phyloP scores from a whole-genome alignment of 2,888 invertebrate species.

The Hetaerina titia region DNA sequence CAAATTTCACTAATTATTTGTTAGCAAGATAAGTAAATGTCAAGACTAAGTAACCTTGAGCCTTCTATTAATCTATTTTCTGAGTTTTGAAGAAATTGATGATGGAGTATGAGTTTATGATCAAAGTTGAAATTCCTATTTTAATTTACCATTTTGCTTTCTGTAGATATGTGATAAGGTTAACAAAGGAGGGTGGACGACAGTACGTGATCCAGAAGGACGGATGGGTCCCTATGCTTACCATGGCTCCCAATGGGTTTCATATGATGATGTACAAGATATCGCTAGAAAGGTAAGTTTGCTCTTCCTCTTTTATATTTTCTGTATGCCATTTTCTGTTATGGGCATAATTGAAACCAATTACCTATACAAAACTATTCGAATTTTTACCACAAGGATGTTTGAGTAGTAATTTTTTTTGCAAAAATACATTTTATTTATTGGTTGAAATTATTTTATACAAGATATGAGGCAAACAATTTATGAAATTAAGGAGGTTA shows the following conservation, averaged over 20 bases:
- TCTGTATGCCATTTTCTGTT: too few relatives aligned
- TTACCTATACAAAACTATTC: too few relatives aligned
- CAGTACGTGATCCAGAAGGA: conserved; percentile 87
- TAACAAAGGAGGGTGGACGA: conserved; percentile 86
- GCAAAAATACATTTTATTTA: too few relatives aligned
- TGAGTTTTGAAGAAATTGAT: not conserved
- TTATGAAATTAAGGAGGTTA: too few relatives aligned
- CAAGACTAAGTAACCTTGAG: too few relatives aligned
- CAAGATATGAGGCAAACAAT: too few relatives aligned
- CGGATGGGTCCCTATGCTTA: conserved; percentile 94
- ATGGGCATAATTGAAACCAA: too few relatives aligned
- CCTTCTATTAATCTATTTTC: not conserved
- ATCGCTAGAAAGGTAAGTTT: conserved; percentile 79
- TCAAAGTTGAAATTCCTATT: conserved; percentile 36
- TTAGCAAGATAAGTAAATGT: too few relatives aligned
- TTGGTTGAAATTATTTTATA: too few relatives aligned
- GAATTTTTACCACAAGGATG: too few relatives aligned
- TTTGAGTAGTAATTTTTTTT: too few relatives aligned
- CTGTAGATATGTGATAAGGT: conserved; percentile 89
- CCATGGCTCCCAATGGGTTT: conserved; percentile 93
- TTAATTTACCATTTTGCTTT: conserved; percentile 65
- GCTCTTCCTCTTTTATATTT: not conserved
- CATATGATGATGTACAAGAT: conserved; percentile 89
- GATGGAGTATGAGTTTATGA: not conserved
- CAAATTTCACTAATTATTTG: too few relatives aligned